Conservation (phyloP, 2,797 vertebrate genomes). For the Dicrostonyx torquatus region DNA sequence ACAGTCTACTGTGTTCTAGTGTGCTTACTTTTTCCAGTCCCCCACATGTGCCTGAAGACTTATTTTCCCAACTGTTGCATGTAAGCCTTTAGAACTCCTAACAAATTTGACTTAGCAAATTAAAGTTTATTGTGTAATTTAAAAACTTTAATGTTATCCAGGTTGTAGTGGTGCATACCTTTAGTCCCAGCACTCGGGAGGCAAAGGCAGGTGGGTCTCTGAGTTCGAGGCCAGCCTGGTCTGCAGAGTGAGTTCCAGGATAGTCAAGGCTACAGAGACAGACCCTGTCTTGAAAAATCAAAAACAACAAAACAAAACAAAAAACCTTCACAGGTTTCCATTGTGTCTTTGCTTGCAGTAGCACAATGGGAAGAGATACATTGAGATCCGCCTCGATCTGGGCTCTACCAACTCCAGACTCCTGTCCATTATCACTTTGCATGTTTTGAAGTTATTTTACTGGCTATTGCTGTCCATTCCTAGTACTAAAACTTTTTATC, state of each 20-base stretch:
- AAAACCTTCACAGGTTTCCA: neutral
- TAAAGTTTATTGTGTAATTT: neutral
- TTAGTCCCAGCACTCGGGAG: neutral
- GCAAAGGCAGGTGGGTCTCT: neutral
- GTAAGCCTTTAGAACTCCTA: neutral
- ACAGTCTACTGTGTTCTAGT: neutral
- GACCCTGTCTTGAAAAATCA: neutral
- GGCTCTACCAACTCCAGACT: neutral
- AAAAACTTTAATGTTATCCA: neutral
- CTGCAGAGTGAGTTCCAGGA: neutral
- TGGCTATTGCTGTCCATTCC: neutral
- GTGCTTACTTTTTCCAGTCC: neutral
- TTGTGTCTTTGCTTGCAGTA: conserved; percentile 3
- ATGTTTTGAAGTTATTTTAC: conserved; percentile 32
- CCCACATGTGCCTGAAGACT: neutral
- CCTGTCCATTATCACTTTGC: neutral
- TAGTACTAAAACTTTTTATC: neutral
- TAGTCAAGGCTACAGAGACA: neutral
- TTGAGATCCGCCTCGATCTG: neutral
- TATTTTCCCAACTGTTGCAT: neutral
- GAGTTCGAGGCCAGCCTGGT: neutral
- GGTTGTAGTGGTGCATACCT: neutral
- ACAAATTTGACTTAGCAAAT: neutral
- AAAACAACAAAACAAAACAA: neutral
- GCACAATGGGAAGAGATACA: neutral